Base-by-base conservation (phyloP, 2,113 vertebrate genomes). In the Macquaria australasica region DNA sequence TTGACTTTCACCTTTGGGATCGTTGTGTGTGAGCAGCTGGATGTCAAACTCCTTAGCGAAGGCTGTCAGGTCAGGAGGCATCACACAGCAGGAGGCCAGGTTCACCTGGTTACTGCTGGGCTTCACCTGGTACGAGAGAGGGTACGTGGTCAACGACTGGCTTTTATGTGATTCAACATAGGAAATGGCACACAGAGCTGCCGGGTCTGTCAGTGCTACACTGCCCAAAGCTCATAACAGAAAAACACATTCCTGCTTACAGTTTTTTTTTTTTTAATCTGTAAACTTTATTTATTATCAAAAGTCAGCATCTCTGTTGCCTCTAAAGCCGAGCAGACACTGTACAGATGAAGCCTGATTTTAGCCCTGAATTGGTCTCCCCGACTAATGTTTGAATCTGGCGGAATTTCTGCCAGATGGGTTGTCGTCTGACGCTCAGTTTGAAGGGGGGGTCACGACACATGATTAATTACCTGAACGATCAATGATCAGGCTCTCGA, bases 61-160 rank as follows among this genome's bases (percentile, higher is more conserved):
- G 31, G 98, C 98, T 73, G 98, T 99, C 73, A 99, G 94, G 90
- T 99, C 98, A 23, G 98, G 98, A 77, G 98, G 98, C 98, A 99
- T 99, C 91, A 99, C 98, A 85, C 98, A 99, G 94, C 98, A 99
- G 56, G 98, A 99, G 41, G 98, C 98, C 66, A 99, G 95, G 91
- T 99, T 99, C 68, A 99, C 98, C 95, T 99, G 98, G 92, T 99
- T 99, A 92, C 98, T 99, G 92, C 96, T 98, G 80, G 98, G 98
- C 90, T 99, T 99, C 79, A 99, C 97, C 98, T 99, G 80, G 41
- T 78, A 39, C 51, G 8, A 53, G 25, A 78, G 15, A 66, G 4
- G 6, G 6, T 45, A 62, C 0, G 12, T 3, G 15, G 16, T 79
- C 34, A 72, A 7, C 2, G 28, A 83, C 1, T 21, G 59, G 39